Percentiles rank a stretch among this genome's conserved stretches.
phyloP scores from a whole-genome alignment of 1,140 invertebrate species.

The Ooceraea biroi region DNA sequence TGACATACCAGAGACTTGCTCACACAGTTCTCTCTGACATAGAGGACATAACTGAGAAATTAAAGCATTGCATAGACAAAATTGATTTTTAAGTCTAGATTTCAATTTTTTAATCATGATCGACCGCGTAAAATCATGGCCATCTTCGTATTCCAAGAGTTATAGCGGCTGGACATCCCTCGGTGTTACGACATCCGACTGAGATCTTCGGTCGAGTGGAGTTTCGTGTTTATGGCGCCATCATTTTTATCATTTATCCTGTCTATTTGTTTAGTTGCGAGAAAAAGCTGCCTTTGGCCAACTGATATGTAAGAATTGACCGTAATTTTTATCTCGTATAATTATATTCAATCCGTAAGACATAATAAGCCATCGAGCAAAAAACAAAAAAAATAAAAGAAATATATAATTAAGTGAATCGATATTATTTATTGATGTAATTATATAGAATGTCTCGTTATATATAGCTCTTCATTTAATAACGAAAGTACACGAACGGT shows the following conservation, averaged over 20 bases:
- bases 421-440: background rate
- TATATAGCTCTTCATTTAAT: conserved; percentile 11
- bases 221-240: conserved; percentile 31
- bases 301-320: background rate
- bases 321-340: background rate
- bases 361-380: conserved; percentile 4
- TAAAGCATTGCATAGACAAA: background rate
- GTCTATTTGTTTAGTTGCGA: background rate
- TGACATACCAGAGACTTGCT: background rate
- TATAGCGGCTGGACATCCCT: background rate
- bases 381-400: background rate
- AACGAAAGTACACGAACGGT: background rate
- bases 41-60: background rate
- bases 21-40: background rate
- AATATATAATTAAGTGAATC: background rate
- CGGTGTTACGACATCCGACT: background rate
- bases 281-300: background rate
- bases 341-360: background rate
- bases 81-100: conserved; percentile 22
- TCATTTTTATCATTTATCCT: conserved; percentile 12
- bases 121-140: conserved; percentile 3
- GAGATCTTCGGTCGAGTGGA: conserved; percentile 26
- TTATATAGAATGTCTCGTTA: background rate
- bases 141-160: background rate
- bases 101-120: conserved; percentile 24